Evolutionary conservation across 2,113 vertebrate species (phyloP).

Genomic region (Protobothrops mucrosquamatus): DNA sequence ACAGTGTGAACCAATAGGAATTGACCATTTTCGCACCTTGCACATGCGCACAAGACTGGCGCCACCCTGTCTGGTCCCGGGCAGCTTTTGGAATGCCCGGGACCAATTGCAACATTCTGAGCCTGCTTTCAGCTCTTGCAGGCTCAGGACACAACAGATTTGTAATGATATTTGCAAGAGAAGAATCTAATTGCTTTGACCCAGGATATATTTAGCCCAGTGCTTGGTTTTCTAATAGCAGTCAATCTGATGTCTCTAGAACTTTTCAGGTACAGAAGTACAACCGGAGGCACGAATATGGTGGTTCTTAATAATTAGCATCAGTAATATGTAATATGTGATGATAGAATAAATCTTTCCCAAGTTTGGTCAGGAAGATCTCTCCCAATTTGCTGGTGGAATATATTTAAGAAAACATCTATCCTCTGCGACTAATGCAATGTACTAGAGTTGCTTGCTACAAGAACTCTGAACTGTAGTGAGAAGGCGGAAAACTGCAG

Average conservation of each 20-base stretch:
- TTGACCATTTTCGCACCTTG: too few relatives aligned
- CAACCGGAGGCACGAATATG: background rate
- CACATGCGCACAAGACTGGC: too few relatives aligned
- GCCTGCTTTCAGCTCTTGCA: too few relatives aligned
- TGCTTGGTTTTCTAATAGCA: background rate
- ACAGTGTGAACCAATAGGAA: too few relatives aligned
- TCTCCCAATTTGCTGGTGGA: background rate
- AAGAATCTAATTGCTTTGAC: background rate
- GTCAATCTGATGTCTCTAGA: background rate
- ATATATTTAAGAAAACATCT: background rate
- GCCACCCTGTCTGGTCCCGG: too few relatives aligned
- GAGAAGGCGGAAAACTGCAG: background rate
- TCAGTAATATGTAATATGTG: background rate
- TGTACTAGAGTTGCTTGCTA: background rate
- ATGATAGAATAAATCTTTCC: background rate
- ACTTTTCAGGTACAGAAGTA: background rate
- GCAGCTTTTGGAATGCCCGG: too few relatives aligned
- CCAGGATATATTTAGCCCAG: background rate
- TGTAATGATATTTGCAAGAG: background rate
- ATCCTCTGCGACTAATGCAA: background rate
- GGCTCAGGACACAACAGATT: background rate
- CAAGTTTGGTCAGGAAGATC: background rate
- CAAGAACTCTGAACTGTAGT: background rate
- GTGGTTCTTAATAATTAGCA: background rate
- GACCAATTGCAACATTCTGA: too few relatives aligned